phyloP scores from a whole-genome alignment of 2,113 vertebrate species.

The Dolichallabes microphthalmus region DNA sequence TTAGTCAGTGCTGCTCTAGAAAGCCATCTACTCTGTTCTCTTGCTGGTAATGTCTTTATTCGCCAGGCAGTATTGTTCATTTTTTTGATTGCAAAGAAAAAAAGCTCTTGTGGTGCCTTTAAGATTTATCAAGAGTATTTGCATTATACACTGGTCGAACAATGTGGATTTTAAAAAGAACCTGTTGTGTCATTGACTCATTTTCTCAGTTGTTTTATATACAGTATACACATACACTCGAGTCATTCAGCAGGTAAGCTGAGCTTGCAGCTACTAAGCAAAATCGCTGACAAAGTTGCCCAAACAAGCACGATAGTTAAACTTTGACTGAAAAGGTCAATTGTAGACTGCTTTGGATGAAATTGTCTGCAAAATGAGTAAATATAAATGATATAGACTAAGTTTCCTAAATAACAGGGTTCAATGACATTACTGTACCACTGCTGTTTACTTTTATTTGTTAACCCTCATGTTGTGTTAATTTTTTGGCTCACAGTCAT shows the following conservation, averaged over 20 bases:
- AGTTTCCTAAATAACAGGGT: background rate
- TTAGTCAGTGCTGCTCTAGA: too few relatives aligned
- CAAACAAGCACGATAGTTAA: background rate
- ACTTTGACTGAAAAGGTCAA: background rate
- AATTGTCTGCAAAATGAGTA: background rate
- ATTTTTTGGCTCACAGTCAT: too few relatives aligned
- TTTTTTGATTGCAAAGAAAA: background rate
- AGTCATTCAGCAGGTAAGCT: background rate
- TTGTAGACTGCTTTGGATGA: too few relatives aligned
- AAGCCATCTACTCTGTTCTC: background rate
- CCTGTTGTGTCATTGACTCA: background rate
- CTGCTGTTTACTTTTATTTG: too few relatives aligned
- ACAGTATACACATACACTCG: background rate
- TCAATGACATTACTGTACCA: background rate
- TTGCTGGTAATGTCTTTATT: background rate
- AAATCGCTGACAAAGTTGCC: background rate
- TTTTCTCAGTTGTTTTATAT: background rate
- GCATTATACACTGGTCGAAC: background rate
- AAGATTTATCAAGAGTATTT: background rate
- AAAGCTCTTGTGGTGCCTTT: constrained; percentile 10
- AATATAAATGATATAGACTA: background rate
- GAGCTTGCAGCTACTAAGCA: background rate
- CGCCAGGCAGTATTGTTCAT: background rate
- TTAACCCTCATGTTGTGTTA: too few relatives aligned
- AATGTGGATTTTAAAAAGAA: background rate